Evolutionary conservation across 2,888 invertebrate species (phyloP).

Genomic region (Drosophila atripex): DNA sequence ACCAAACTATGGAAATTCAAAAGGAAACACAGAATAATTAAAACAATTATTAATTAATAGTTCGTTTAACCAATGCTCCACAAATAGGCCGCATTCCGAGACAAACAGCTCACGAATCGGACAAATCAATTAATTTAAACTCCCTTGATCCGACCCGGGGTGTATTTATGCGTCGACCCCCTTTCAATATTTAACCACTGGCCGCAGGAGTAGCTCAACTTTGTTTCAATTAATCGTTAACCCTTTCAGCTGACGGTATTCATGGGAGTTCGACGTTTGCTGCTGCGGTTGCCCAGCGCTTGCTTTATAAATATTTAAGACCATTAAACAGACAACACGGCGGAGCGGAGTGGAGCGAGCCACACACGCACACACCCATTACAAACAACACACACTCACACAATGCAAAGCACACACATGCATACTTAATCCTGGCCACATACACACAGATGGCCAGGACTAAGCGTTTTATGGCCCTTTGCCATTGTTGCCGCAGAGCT

Average conservation of each 20-base stretch:
- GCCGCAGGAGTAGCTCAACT: conserved; percentile 39
- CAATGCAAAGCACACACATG: conserved; percentile 5
- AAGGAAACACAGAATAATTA: background rate
- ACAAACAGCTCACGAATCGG: background rate
- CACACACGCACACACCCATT: conserved; percentile 3
- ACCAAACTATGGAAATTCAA: too few species aligned
- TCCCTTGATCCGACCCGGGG: background rate
- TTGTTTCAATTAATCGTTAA: conserved; percentile 38
- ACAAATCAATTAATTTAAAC: conserved; percentile 10
- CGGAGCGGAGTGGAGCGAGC: background rate
- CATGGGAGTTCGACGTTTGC: conserved; percentile 44
- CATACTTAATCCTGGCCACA: conserved; percentile 22
- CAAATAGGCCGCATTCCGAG: background rate
- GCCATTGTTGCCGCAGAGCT: conserved; percentile 51
- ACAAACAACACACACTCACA: background rate
- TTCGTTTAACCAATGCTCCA: background rate
- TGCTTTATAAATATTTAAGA: conserved; percentile 70
- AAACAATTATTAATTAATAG: background rate
- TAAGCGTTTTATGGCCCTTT: conserved; percentile 57
- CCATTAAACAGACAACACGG: conserved; percentile 58
- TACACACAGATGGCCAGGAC: conserved; percentile 24
- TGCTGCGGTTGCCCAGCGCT: conserved; percentile 46
- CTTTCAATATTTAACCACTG: conserved; percentile 25
- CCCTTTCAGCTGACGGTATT: conserved; percentile 23
- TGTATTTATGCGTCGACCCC: conserved; percentile 18